phyloP scores from a whole-genome alignment of 2,797 vertebrate genomes.

The Stomatorhinus walkeri region DNA sequence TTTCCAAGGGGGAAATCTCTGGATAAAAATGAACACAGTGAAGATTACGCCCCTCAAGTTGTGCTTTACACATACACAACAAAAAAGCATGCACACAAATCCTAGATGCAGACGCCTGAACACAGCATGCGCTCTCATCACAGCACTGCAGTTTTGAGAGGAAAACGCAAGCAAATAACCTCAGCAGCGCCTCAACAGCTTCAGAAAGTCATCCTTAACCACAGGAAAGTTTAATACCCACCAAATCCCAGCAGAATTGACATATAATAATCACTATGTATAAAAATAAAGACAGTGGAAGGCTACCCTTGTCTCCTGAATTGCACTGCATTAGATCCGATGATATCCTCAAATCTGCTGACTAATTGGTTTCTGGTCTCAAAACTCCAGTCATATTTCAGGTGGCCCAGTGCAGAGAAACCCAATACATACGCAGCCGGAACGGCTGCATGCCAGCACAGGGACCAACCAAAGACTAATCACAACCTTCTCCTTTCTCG shows the following conservation, averaged over 20 bases:
- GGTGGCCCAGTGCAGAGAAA: not conserved
- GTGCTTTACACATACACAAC: not conserved
- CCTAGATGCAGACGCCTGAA: not conserved
- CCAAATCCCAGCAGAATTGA: not conserved
- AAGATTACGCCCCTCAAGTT: not conserved
- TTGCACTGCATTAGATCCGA: not conserved
- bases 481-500: not conserved
- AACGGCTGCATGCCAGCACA: not conserved
- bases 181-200: not conserved
- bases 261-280: conserved; percentile 1
- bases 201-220: conserved; percentile 1
- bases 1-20: not conserved
- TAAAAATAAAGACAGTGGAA: not conserved
- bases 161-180: not conserved
- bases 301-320: not conserved
- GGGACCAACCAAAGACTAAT: not conserved
- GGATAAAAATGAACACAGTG: not conserved
- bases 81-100: not conserved
- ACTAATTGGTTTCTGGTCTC: conserved; percentile 4
- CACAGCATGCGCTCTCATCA: not conserved
- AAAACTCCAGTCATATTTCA: not conserved
- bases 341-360: conserved; percentile 14
- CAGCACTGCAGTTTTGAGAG: not conserved
- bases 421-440: not conserved
- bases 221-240: not conserved